Percentiles rank a stretch among this genome's conserved stretches.
phyloP scores from a whole-genome alignment of 2,888 invertebrate genomes.

The Diarsia dahlii region DNA sequence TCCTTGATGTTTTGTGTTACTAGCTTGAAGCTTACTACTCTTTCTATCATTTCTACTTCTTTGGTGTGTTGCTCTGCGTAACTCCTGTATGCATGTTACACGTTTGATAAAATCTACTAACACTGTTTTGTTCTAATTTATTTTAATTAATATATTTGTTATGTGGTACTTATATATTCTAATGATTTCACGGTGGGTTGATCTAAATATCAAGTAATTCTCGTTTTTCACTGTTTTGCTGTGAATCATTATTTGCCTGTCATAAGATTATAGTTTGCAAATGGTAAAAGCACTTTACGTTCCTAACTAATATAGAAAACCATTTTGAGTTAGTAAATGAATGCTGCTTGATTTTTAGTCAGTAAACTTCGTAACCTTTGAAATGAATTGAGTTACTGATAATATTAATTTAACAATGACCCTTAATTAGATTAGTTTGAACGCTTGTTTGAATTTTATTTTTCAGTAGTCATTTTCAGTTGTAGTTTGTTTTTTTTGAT shows the following conservation, averaged over 20 bases:
- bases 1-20: constrained; percentile 72
- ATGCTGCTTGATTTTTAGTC: constrained; percentile 43
- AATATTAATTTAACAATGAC: constrained; percentile 1
- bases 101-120: constrained; percentile 74
- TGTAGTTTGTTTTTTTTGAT: neutral
- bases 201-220: constrained; percentile 44
- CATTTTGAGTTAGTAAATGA: constrained; percentile 23
- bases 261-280: constrained; percentile 19
- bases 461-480: constrained; percentile 18
- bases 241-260: constrained; percentile 53
- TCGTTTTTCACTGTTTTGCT: constrained; percentile 31
- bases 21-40: constrained; percentile 80
- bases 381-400: constrained; percentile 29
- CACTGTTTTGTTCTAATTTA: constrained; percentile 65
- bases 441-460: constrained; percentile 32
- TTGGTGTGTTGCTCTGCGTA: constrained; percentile 87
- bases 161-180: constrained; percentile 47
- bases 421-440: neutral
- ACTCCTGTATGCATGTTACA: constrained; percentile 75
- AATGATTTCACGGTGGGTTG: constrained; percentile 46
- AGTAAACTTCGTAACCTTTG: constrained; percentile 8
- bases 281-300: constrained; percentile 8
- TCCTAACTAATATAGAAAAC: neutral
- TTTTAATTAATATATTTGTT: constrained; percentile 51
- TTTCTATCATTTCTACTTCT: constrained; percentile 75